Conservation (phyloP, 2,888 invertebrate species). For the Aquatica leii region DNA sequence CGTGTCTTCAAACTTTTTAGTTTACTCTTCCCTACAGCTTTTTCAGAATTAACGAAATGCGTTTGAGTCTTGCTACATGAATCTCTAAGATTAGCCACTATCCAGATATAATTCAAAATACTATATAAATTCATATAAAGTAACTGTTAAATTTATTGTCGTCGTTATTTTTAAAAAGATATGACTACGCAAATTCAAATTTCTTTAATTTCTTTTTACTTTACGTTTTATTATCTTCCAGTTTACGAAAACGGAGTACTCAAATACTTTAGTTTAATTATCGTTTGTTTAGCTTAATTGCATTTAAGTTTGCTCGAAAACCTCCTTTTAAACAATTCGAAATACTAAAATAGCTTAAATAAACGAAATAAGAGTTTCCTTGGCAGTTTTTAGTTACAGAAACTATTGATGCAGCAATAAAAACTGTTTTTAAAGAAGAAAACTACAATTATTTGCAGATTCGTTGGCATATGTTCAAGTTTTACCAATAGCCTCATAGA, state of each 20-base stretch:
- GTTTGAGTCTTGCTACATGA: slow-evolving; percentile 4
- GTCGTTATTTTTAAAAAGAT: slow-evolving; percentile 3
- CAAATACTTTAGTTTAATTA: no score
- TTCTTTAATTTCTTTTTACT: no score
- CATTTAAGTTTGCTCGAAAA: no score
- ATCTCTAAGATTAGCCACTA: slow-evolving; percentile 7
- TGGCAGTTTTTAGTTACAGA: no score
- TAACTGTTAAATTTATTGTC: slow-evolving; percentile 11
- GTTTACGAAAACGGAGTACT: no score
- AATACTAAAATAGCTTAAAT: no score
- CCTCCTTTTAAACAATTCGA: no score
- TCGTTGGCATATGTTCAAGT: slow-evolving; percentile 32
- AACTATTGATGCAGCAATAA: neutral
- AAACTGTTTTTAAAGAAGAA: neutral
- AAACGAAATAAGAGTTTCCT: no score
- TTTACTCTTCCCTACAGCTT: neutral
- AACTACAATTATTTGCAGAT: slow-evolving; percentile 23
- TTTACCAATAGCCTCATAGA: slow-evolving; percentile 27
- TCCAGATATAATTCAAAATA: slow-evolving; percentile 7
- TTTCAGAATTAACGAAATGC: slow-evolving; percentile 7
- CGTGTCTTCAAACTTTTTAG: neutral
- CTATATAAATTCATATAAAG: slow-evolving; percentile 11
- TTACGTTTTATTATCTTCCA: no score
- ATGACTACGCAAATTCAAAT: neutral
- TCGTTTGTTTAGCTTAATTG: no score